Conservation (phyloP, 2,113 vertebrate species). For the Potamarius usumacintae region DNA sequence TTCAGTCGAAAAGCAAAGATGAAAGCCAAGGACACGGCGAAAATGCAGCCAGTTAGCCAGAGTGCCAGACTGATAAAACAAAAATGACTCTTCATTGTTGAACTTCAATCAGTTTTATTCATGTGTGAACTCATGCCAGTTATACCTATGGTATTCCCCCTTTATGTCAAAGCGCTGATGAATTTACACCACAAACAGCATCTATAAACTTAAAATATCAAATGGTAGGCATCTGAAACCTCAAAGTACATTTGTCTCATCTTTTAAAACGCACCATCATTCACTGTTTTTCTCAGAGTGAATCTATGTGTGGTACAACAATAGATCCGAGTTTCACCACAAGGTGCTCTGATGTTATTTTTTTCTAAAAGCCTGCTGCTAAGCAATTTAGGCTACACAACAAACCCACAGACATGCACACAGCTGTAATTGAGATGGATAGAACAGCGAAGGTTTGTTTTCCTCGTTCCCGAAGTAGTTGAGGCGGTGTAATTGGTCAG, state of each 20-base stretch:
- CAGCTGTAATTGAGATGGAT: slow-evolving; percentile 35
- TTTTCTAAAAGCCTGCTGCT: background rate
- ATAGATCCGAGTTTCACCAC: background rate
- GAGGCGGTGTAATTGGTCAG: slow-evolving; percentile 33
- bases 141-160: background rate
- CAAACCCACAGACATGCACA: slow-evolving; percentile 7
- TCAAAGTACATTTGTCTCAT: background rate
- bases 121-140: background rate
- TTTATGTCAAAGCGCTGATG: background rate
- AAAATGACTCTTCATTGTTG: background rate
- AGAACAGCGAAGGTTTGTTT: slow-evolving; percentile 11
- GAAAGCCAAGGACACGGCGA: slow-evolving; percentile 18
- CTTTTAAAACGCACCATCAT: background rate
- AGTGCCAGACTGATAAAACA: slow-evolving; percentile 11
- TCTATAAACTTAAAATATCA: background rate
- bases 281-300: too few relatives aligned
- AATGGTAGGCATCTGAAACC: background rate
- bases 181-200: background rate
- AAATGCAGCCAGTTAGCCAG: slow-evolving; percentile 11
- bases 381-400: background rate
- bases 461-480: slow-evolving; percentile 14
- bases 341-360: background rate
- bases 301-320: background rate
- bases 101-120: slow-evolving; percentile 19
- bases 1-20: slow-evolving; percentile 27